phyloP scores from a whole-genome alignment of 2,113 vertebrate genomes.

The Calonectris borealis region DNA sequence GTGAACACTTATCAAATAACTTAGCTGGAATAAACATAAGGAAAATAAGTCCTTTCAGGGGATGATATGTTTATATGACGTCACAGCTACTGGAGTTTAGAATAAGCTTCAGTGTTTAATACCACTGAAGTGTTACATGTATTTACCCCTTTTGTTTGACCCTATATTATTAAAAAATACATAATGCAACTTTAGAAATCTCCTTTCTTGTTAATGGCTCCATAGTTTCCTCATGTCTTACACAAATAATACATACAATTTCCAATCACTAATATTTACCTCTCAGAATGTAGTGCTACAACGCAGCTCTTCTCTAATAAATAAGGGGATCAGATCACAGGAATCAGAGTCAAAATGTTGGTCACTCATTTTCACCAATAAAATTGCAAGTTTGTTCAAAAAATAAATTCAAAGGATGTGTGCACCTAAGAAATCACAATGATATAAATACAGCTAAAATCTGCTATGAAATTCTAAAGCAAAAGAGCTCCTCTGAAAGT shows the following conservation, averaged over 20 bases:
- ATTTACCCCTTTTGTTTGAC: neutral
- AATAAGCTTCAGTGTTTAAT: neutral
- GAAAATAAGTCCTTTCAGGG: neutral
- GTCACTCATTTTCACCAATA: neutral
- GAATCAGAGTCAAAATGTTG: neutral
- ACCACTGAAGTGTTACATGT: neutral
- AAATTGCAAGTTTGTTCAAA: neutral
- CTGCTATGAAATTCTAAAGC: neutral
- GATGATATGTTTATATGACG: neutral
- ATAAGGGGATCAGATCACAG: neutral
- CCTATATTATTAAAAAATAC: neutral
- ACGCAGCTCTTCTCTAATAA: neutral
- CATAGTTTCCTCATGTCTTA: neutral
- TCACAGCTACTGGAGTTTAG: neutral
- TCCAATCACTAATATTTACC: neutral
- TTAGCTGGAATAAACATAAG: neutral
- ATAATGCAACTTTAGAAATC: neutral
- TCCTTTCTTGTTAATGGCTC: neutral
- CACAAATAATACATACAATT: neutral
- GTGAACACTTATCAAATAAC: neutral
- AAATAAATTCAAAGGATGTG: neutral
- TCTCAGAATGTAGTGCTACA: neutral
- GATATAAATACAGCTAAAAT: neutral
- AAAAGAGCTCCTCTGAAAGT: neutral
- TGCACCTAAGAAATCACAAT: neutral